Conservation (phyloP, 2,797 vertebrate species). For the Manis crassicaudata region DNA sequence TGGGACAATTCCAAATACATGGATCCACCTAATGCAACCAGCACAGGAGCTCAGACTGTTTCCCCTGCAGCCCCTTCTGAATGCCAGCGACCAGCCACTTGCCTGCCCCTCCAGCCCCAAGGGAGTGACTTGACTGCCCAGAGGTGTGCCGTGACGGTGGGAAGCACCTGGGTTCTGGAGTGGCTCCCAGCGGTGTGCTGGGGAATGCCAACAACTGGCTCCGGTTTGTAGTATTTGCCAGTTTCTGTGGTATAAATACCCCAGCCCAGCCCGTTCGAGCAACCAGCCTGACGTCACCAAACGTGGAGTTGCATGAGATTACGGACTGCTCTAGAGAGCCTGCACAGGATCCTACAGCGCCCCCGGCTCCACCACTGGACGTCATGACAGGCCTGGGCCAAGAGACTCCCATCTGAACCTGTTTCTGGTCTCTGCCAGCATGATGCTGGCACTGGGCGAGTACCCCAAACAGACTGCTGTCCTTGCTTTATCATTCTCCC, state of each 20-base stretch:
- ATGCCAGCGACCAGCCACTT: background rate
- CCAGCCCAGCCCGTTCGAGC: background rate
- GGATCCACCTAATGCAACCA: too few species aligned
- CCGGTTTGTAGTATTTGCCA: background rate
- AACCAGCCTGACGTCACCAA: fast-evolving
- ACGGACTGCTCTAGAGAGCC: too few species aligned
- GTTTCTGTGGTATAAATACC: background rate
- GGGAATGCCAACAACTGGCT: background rate
- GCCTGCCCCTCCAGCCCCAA: too few species aligned
- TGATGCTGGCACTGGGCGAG: fast-evolving
- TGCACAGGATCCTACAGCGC: fast-evolving
- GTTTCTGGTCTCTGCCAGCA: background rate
- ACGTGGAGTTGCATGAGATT: background rate
- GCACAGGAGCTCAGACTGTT: too few species aligned
- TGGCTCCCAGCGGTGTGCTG: background rate
- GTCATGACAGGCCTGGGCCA: background rate
- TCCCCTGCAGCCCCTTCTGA: background rate
- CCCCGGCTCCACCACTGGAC: background rate
- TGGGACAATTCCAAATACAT: background rate
- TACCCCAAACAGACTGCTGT: background rate
- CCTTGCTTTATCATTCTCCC: background rate
- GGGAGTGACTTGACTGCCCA: background rate
- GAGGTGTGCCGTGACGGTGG: background rate
- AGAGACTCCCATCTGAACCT: background rate
- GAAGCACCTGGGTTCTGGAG: background rate